Evolutionary conservation across 1,140 invertebrate genomes (phyloP).

Genomic region (Hypsibius dujardini): DNA sequence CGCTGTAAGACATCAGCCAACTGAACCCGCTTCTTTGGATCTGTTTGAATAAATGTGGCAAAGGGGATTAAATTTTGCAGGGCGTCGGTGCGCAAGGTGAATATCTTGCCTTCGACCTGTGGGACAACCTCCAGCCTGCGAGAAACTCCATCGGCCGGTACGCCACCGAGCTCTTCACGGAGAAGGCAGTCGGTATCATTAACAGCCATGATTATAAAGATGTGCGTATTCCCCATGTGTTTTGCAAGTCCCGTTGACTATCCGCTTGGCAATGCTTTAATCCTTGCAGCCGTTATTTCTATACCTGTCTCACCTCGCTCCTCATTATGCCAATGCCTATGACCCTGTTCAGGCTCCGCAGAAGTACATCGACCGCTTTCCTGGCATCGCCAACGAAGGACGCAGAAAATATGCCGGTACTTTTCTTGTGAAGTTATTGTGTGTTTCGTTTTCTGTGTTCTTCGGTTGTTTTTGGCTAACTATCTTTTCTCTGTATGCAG

Average conservation of each 20-base stretch:
- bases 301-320: conserved; percentile 62
- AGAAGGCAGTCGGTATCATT: conserved; percentile 52
- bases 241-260: no score
- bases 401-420: conserved; percentile 15
- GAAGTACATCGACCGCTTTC: conserved; percentile 7
- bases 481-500: no score
- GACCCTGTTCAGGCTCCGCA: conserved; percentile 30
- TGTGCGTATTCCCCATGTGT: no score
- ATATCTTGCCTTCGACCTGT: conserved; percentile 43
- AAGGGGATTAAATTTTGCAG: no score
- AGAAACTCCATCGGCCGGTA: conserved; percentile 60
- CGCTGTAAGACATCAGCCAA: no score
- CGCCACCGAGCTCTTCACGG: conserved; percentile 61
- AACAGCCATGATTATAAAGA: conserved; percentile 42
- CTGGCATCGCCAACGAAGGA: neutral
- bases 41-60: no score
- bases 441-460: neutral
- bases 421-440: conserved; percentile 48
- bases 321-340: conserved; percentile 62
- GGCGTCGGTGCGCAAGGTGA: no score
- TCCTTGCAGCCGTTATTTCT: conserved; percentile 57
- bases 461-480: no score
- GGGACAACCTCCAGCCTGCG: conserved; percentile 45
- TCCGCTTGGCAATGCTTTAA: conserved; percentile 55
- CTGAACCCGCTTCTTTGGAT: no score